Base-by-base conservation (phyloP, 2,888 invertebrate species). In the Poecilus cupreus region DNA sequence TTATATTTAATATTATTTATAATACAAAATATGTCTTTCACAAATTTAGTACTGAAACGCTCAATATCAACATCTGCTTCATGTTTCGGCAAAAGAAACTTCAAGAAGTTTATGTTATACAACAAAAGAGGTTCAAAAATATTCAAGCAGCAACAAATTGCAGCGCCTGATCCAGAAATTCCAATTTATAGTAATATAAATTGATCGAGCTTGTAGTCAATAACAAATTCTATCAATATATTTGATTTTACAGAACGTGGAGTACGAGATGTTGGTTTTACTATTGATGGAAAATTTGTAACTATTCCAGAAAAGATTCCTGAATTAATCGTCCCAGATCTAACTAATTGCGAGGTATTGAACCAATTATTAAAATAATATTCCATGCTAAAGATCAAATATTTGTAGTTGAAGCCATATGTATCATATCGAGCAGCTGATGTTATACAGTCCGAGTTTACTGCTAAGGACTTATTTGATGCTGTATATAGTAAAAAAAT, bases 281-380 rank as follows among this genome's bases (percentile, higher is more conserved):
- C 81, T 3, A 84, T 91, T 2, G 89, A 92, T 68, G 92, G 92
- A 0, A 90, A 91, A 83, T 94, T 91, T 86, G 88, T 93, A 0
- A 85, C 88, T 11, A 90, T 98, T 2, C 95, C 95, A 0, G 98
- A 98, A 91, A 97, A 94, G 94, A 92, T 97, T 83, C 98, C 98
- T 0, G 96, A 98, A 87, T 88, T 99, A 13, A 93, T 99, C 80
- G 98, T 99, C 1, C 99, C 99, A 0, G 94, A 98, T 88, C 89
- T 99, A 22, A 93, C 92, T 83, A 93, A 91, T 84, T 99, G 95
- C 87, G 90, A 94, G 87, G 93, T 92, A 88, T 86, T 85, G 81
- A 18, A 39, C n/a, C 13, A 16, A 60, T n/a, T 24, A 26, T 24
- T n/a, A 60, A 26, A 26, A 26, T 26, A 8, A 24, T 11, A 37